Base-by-base conservation (phyloP, 1,140 invertebrate species). In the Diabrotica undecimpunctata region DNA sequence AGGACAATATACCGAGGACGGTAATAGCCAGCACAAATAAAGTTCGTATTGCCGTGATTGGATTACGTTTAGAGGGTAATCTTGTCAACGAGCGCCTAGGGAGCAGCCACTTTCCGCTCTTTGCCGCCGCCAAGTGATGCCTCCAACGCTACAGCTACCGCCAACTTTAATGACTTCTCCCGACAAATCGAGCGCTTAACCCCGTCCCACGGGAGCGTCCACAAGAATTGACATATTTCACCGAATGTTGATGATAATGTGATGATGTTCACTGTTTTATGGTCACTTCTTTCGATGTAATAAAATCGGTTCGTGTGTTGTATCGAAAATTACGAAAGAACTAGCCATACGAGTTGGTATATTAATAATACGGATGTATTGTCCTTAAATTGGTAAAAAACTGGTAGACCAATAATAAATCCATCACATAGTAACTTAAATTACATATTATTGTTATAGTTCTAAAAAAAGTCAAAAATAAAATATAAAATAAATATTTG, bases 1-100 rank as follows among this genome's bases (percentile, higher is more conserved):
- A 25, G 25, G 1, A 25, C 25, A 25, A 25, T 25, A 25, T 25
- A 25, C 25, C 25, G 25, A 25, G 25, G 61, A 50, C 52, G 61
- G 61, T 38, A 38, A 53, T 62, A 60, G 52, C 61, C 36, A 52
- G 25, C 61, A 54, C 51, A 62, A 39, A 62, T 62, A 62, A 62
- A 62, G 61, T 62, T n/a, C 61, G 38, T 52, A 52, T 65, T 61
- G 62, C 63, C 59, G 72, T 77, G 75, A 77, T 77, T 77, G 75
- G 74, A 77, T 77, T 77, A 76, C 75, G 70, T 76, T 77, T 76
- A 77, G 75, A 75, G 74, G 73, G 75, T 75, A 75, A 77, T 77
- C 72, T 68, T 12, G 65, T 73, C 75, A 73, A 77, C 73, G 75
- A 77, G 73, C 70, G 74, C 62, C 74, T 53, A 51, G 75, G 75